Evolutionary conservation across 2,113 vertebrate species (phyloP).

Genomic region (Callionymus lyra): DNA sequence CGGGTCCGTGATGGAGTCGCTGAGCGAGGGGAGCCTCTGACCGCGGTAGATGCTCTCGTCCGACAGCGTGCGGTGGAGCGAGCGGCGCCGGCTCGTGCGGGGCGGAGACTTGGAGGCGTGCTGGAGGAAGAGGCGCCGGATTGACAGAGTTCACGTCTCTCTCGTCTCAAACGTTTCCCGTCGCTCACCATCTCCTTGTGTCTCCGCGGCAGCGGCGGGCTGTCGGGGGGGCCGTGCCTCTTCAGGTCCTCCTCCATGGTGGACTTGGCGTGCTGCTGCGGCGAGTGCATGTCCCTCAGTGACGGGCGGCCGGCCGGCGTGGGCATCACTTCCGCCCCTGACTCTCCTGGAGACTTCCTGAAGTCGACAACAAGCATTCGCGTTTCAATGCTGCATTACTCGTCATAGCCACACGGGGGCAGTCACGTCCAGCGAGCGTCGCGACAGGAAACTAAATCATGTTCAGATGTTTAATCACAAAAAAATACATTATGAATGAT

Average conservation of each 20-base stretch:
- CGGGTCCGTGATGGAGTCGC: slow-evolving; percentile 69
- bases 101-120: slow-evolving; percentile 77
- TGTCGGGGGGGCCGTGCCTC: slow-evolving; percentile 80
- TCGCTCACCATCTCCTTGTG: slow-evolving; percentile 81
- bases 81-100: slow-evolving; percentile 73
- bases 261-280: slow-evolving; percentile 79
- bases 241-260: slow-evolving; percentile 91
- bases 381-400: slow-evolving; percentile 1
- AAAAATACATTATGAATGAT: too few relatives aligned
- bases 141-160: background rate
- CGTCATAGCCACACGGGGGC: slow-evolving; percentile 45
- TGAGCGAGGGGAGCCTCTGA: slow-evolving; percentile 80
- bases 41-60: slow-evolving; percentile 97
- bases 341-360: slow-evolving; percentile 90
- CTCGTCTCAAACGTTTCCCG: background rate
- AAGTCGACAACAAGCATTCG: background rate
- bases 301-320: slow-evolving; percentile 77
- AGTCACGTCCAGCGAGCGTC: slow-evolving; percentile 11
- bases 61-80: slow-evolving; percentile 92
- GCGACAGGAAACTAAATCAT: too few relatives aligned
- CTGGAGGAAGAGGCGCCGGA: slow-evolving; percentile 1
- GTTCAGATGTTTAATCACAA: too few relatives aligned
- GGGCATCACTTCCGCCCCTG: slow-evolving; percentile 65
- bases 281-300: slow-evolving; percentile 84
- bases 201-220: slow-evolving; percentile 66